These are phyloP conservation scores for Mythimna impura DNA, from an alignment of 2,888 invertebrate species.

Conservation along the genomic window DNA sequence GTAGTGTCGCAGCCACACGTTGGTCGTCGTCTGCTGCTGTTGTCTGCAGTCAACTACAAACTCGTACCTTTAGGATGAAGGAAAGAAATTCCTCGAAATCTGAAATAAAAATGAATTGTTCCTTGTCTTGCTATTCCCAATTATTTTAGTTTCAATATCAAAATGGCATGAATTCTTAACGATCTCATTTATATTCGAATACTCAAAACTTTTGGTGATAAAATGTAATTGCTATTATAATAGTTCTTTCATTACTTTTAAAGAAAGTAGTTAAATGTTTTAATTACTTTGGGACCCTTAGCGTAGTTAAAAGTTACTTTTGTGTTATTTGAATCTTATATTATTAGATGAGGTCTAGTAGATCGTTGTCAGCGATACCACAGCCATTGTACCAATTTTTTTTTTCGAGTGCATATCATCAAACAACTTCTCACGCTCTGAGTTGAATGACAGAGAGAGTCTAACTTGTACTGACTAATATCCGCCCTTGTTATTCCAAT, in stretches of 20 bases:
- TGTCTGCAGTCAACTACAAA: background rate
- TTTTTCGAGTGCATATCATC: background rate
- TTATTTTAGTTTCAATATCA: constrained; percentile 44
- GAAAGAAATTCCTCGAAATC: background rate
- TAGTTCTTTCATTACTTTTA: constrained; percentile 55
- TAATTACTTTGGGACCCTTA: constrained; percentile 41
- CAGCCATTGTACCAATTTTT: background rate
- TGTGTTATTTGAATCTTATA: constrained; percentile 14
- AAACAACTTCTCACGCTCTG: too few species aligned
- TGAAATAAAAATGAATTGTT: background rate
- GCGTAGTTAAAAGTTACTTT: constrained; percentile 26
- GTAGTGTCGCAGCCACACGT: too few species aligned
- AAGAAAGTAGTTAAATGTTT: constrained; percentile 48
- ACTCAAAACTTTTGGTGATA: constrained; percentile 47
- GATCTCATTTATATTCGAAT: constrained; percentile 49
- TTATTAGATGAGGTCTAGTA: background rate
- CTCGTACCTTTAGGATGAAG: background rate
- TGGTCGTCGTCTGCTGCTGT: too few species aligned
- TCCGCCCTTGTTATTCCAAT: too few species aligned
- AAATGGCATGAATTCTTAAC: constrained; percentile 40
- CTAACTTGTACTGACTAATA: too few species aligned
- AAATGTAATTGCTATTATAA: constrained; percentile 56
- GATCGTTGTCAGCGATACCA: too few species aligned
- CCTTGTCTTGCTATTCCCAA: constrained; percentile 8
- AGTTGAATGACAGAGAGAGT: too few species aligned